Evolutionary conservation across 1,140 invertebrate species (phyloP).

Genomic region (Drosophila sp.): DNA sequence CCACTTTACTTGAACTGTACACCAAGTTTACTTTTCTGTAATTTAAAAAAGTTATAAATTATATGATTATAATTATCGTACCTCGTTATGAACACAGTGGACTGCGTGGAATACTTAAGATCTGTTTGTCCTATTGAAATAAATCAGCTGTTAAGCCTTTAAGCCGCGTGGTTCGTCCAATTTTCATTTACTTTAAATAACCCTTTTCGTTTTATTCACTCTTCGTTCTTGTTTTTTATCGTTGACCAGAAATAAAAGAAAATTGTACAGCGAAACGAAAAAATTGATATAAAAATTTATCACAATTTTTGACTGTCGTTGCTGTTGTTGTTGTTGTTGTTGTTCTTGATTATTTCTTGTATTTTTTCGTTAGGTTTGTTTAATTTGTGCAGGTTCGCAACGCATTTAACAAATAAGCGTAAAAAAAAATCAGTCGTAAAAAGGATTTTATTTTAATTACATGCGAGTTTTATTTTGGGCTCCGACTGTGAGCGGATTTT

Average conservation of each 20-base stretch:
- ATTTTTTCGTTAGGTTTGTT: constrained; percentile 56
- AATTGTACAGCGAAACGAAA: constrained; percentile 27
- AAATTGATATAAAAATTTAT: constrained; percentile 61
- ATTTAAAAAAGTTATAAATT: background rate
- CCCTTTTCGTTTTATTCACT: constrained; percentile 9
- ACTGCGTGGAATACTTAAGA: background rate
- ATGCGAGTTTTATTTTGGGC: constrained; percentile 68
- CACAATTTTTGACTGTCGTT: constrained; percentile 25
- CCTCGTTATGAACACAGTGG: background rate
- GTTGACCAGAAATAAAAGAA: constrained; percentile 15
- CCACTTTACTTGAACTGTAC: background rate
- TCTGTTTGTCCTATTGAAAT: constrained; percentile 6
- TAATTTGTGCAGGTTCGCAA: constrained; percentile 64
- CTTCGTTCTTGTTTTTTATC: constrained; percentile 16
- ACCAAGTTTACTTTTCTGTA: background rate
- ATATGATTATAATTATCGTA: background rate
- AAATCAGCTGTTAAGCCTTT: constrained; percentile 24
- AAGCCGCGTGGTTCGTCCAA: constrained; percentile 9
- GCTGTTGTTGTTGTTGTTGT: constrained; percentile 14
- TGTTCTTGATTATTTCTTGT: constrained; percentile 3
- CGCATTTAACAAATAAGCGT: constrained; percentile 66
- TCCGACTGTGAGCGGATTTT: constrained; percentile 40
- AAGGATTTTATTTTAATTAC: constrained; percentile 79
- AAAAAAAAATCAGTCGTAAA: constrained; percentile 70
- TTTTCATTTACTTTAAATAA: constrained; percentile 16